These are phyloP conservation scores for Orthosia gracilis DNA, from an alignment of 2,888 invertebrate species.

Conservation along the genomic window DNA sequence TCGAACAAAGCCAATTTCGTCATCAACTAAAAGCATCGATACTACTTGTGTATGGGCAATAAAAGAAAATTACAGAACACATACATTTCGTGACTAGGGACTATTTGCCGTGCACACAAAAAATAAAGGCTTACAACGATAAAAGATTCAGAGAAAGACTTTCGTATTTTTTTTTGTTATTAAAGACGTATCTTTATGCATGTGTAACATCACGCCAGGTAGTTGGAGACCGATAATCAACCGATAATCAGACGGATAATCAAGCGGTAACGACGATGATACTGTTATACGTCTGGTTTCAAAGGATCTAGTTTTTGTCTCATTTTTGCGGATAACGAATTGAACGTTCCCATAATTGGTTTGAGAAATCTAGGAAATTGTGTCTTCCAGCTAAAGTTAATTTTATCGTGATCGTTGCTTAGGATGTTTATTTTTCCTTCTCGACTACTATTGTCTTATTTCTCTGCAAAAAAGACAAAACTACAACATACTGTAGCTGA, in stretches of 20 bases:
- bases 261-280: constrained; percentile 39
- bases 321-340: constrained; percentile 4
- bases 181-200: constrained; percentile 59
- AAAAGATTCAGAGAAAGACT: constrained; percentile 62
- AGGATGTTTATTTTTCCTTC: neutral
- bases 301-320: neutral
- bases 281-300: constrained; percentile 5
- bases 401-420: neutral
- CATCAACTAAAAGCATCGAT: constrained; percentile 72
- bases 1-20: constrained; percentile 70
- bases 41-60: constrained; percentile 69
- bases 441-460: neutral
- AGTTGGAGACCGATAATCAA: constrained; percentile 2
- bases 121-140: constrained; percentile 61
- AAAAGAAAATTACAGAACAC: constrained; percentile 73
- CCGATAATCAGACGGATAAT: constrained; percentile 42
- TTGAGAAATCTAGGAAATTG: neutral
- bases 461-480: neutral
- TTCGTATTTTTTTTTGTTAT: constrained; percentile 66
- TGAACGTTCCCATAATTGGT: neutral
- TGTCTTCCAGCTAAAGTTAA: neutral
- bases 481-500: no score
- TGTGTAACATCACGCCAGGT: constrained; percentile 53
- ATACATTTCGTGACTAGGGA: constrained; percentile 70
- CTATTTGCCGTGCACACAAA: constrained; percentile 65